Evolutionary conservation across 2,797 vertebrate genomes (phyloP), one percentile per base, ranked within the genome.

Genomic region (Merluccius polli): DNA sequence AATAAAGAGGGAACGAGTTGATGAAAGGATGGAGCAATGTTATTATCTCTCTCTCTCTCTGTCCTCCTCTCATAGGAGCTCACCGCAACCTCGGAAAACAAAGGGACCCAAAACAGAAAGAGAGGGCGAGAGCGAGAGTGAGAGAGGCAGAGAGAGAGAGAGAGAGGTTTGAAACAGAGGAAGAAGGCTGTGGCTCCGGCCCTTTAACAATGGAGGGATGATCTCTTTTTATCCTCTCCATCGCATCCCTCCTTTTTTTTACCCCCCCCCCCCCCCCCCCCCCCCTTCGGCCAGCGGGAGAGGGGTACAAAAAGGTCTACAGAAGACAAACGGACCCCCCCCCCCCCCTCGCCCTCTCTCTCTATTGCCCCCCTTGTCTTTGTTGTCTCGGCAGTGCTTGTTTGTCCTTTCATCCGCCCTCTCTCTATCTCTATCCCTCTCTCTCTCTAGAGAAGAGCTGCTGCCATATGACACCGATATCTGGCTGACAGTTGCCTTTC

Each of bases 121-220:
- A 71, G 70, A 4, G 31, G 6, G 70, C 35, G 70, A 71, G 70
- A 32, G 30, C 35, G 30, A 71, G 31, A 71, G 69, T 18, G 13
- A 71, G 33, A 71, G 30, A 71, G 18, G 35, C 21, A 35, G 29
- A 21, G 30, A 35, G 29, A 87, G 90, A 85, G 86, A 87, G 86
- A 87, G 86, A 89, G 85, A 76, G 76, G 83, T 84, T 87, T 85
- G 81, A 73, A 84, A 88, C 87, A 84, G 78, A 87, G 90, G 84
- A 84, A 87, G 86, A 87, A 85, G 89, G 85, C 75, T 75, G 83
- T 84, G 86, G 83, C 87, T 90, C 83, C 85, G 85, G 80, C 86
- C 87, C n/a, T 86, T 76, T 70, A 86, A 94, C 92, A 94, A 93
- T 92, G 76, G 87, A 91, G 86, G 89, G 92, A 93, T 93, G 89